Conservation (phyloP, 2,797 vertebrate species). For the Centropyge bicolor region DNA sequence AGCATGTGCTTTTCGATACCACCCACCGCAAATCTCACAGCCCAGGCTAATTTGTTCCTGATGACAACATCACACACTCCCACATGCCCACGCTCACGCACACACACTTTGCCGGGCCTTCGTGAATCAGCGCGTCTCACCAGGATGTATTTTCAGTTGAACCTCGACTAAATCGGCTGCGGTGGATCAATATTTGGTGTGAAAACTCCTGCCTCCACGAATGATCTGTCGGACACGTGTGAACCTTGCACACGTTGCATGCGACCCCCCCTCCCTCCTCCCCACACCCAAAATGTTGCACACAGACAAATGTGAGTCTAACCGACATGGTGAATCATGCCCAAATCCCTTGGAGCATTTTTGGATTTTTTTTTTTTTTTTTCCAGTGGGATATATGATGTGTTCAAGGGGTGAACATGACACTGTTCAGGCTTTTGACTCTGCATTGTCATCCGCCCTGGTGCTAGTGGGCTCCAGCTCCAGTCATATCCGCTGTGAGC, state of each 20-base stretch:
- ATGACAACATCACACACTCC: constrained; percentile 66
- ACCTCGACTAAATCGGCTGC: constrained; percentile 16
- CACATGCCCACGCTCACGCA: constrained; percentile 39
- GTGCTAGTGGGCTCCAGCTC: constrained; percentile 34
- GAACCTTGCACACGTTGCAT: constrained; percentile 23
- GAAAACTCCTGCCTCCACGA: constrained; percentile 20
- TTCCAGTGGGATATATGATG: constrained; percentile 34
- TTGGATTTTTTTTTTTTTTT: background rate
- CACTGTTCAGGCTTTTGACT: constrained; percentile 59
- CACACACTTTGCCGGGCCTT: background rate
- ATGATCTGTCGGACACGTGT: constrained; percentile 23
- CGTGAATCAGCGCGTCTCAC: constrained; percentile 19
- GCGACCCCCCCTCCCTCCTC: background rate
- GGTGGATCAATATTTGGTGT: constrained; percentile 41
- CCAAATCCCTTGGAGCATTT: constrained; percentile 38
- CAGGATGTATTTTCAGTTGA: constrained; percentile 3
- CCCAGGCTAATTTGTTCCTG: constrained; percentile 63
- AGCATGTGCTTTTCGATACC: constrained; percentile 66
- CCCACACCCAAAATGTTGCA: background rate
- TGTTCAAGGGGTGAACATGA: constrained; percentile 51
- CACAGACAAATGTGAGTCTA: constrained; percentile 30
- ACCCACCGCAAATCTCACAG: constrained; percentile 60
- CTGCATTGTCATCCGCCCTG: constrained; percentile 49
- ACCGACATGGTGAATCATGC: constrained; percentile 57
- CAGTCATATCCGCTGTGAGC: constrained; percentile 38